These are phyloP conservation scores for Artemisiospiza belli DNA, from an alignment of 2,113 vertebrate genomes.

Conservation along the genomic window DNA sequence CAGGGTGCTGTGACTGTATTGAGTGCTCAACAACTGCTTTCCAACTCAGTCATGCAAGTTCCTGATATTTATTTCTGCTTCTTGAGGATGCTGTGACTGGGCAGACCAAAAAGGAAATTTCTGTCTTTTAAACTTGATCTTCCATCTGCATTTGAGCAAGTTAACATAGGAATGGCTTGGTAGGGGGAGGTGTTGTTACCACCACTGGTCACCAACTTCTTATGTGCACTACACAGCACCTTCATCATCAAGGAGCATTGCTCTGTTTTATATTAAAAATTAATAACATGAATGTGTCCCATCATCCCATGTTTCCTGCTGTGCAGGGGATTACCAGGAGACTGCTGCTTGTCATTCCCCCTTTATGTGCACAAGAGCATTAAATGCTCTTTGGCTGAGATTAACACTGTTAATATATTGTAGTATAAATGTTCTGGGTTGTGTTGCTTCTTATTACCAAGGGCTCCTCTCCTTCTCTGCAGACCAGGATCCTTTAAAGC, in stretches of 20 bases:
- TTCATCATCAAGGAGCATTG: neutral
- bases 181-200: neutral
- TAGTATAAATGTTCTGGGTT: neutral
- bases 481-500: neutral
- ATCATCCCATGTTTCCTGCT: neutral
- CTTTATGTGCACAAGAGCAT: neutral
- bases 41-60: neutral
- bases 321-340: neutral
- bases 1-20: neutral
- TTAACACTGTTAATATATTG: neutral
- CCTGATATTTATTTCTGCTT: neutral
- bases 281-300: neutral
- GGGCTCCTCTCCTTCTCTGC: neutral
- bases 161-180: neutral
- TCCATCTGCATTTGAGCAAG: neutral
- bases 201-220: neutral
- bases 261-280: neutral
- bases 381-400: neutral
- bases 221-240: accelerated
- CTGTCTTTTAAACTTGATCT: neutral
- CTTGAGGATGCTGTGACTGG: neutral
- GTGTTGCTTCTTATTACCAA: neutral
- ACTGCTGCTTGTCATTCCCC: neutral
- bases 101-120: neutral
- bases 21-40: neutral